Evolutionary conservation across 2,888 invertebrate genomes (phyloP).

Genomic region (Seira musarum): DNA sequence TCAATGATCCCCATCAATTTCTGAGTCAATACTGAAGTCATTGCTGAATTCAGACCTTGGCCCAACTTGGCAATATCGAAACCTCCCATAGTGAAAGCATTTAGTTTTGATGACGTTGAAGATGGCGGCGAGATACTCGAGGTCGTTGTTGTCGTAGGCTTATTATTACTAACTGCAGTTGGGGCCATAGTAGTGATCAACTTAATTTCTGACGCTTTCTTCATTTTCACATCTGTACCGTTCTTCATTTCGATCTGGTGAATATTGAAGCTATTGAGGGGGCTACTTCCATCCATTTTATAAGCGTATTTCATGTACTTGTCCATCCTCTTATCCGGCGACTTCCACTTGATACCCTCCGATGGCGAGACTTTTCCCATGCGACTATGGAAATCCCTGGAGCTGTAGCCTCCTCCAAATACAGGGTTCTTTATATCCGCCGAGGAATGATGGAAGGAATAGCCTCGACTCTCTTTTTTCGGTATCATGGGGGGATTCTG

Average conservation of each 20-base stretch:
- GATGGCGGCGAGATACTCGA: slow-evolving; percentile 24
- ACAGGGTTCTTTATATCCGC: slow-evolving; percentile 64
- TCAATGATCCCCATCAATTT: slow-evolving; percentile 68
- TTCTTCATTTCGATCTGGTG: slow-evolving; percentile 49
- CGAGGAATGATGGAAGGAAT: slow-evolving; percentile 68
- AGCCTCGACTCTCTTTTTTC: slow-evolving; percentile 61
- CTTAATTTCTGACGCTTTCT: slow-evolving; percentile 37
- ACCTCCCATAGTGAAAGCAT: slow-evolving; percentile 8
- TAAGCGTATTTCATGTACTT: slow-evolving; percentile 66
- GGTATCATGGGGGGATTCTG: slow-evolving; percentile 9
- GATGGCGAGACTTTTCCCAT: slow-evolving; percentile 66
- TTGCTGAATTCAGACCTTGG: slow-evolving; percentile 68
- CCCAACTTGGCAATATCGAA: slow-evolving; percentile 53
- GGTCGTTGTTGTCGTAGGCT: slow-evolving; percentile 24
- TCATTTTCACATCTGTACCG: slow-evolving; percentile 29
- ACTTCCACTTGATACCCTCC: slow-evolving; percentile 53
- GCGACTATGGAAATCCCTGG: slow-evolving; percentile 66
- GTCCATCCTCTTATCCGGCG: slow-evolving; percentile 59
- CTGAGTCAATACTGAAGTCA: slow-evolving; percentile 68
- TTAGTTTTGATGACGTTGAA: slow-evolving; percentile 25
- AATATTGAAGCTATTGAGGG: slow-evolving; percentile 67
- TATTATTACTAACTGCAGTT: slow-evolving; percentile 27
- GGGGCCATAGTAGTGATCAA: background rate
- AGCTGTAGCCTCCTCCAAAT: slow-evolving; percentile 50
- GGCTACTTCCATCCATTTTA: slow-evolving; percentile 47